A percentile compares a stretch with the other conserved stretches of the same genome.
Conservation (phyloP, 2,113 vertebrate species). For the sheep (Ovis aries) region ARS-UI_Ramb_v3.0 NC_056057.1:7990501-7991000, state of each 20-base stretch:
- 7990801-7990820: fast-evolving
- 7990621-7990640: background rate
- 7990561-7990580: background rate
- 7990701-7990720: background rate
- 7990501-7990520: background rate
- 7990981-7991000: background rate
- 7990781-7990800: fast-evolving
- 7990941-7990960: background rate
- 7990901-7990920: background rate
- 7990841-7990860: background rate
- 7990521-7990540: background rate
- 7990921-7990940: background rate
- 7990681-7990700: fast-evolving
- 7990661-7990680: background rate
- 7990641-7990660: background rate
- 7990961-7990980: background rate
- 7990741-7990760: background rate
- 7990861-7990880: background rate
- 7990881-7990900: fast-evolving
- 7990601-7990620: background rate
- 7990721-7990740: background rate
- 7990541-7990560: fast-evolving
- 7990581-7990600: background rate
- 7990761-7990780: background rate
- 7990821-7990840: background rate